Evolutionary conservation across 2,113 vertebrate genomes (phyloP).

Genomic region (Oncorhynchus keta): DNA sequence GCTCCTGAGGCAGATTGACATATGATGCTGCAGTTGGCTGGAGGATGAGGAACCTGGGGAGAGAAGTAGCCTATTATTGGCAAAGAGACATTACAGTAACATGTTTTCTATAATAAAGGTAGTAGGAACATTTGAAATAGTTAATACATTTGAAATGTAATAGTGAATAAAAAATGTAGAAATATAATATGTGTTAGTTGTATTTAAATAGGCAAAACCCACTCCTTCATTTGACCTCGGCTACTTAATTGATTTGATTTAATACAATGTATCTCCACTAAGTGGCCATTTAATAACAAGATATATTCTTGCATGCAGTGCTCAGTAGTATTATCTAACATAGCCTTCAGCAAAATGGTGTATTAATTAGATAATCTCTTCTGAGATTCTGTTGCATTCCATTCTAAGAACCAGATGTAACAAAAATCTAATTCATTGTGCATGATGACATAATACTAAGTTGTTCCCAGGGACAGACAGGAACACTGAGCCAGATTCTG

Average conservation of each 20-base stretch:
- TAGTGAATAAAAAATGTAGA: too few relatives aligned
- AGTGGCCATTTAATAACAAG: neutral
- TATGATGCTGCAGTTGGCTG: neutral
- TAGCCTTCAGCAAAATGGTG: neutral
- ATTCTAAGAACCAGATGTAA: constrained; percentile 47
- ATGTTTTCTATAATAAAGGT: too few relatives aligned
- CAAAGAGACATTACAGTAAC: too few relatives aligned
- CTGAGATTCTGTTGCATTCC: constrained; percentile 12
- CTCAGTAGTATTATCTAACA: neutral
- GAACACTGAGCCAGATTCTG: neutral
- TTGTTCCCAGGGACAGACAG: constrained; percentile 14
- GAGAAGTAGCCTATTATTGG: too few relatives aligned
- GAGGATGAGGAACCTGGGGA: too few relatives aligned
- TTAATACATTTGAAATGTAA: too few relatives aligned
- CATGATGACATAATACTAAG: constrained; percentile 22
- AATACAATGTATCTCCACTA: neutral
- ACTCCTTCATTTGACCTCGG: too few relatives aligned
- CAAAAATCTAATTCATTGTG: constrained; percentile 39
- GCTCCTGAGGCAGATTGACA: neutral
- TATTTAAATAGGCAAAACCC: too few relatives aligned
- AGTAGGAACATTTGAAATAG: too few relatives aligned
- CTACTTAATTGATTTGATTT: too few relatives aligned
- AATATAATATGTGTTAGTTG: too few relatives aligned
- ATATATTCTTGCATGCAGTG: constrained; percentile 13
- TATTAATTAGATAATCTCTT: constrained; percentile 37